Percentiles rank a stretch among this genome's conserved stretches.
Evolutionary conservation across 2,113 vertebrate species (phyloP).

Genomic region (Oophaga pumilio): DNA sequence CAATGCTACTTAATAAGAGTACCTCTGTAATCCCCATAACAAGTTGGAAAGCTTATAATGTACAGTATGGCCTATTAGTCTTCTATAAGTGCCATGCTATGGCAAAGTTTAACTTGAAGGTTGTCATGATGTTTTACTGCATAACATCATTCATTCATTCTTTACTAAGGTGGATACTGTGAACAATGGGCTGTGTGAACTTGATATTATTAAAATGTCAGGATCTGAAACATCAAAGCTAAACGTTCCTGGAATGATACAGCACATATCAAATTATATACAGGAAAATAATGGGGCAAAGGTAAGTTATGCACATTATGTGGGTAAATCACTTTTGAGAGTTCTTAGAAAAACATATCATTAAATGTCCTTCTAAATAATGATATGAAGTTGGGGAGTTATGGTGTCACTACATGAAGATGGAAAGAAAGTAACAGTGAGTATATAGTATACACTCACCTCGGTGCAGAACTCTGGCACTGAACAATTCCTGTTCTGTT

Average conservation of each 20-base stretch:
- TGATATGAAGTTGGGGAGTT: too few species aligned
- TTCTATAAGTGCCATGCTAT: neutral
- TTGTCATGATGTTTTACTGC: neutral
- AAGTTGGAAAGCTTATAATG: neutral
- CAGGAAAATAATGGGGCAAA: neutral
- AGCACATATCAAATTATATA: neutral
- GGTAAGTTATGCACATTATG: neutral
- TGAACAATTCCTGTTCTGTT: too few species aligned
- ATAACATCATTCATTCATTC: neutral
- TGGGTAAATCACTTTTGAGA: too few species aligned
- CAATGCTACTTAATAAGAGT: too few species aligned
- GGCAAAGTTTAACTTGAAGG: neutral
- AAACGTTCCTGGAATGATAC: neutral
- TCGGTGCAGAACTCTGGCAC: too few species aligned
- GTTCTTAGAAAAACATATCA: too few species aligned
- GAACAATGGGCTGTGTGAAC: conserved; percentile 35
- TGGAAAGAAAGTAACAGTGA: too few species aligned
- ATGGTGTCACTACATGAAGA: too few species aligned
- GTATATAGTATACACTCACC: too few species aligned
- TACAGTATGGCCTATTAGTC: neutral
- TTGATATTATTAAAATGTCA: neutral
- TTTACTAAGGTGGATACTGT: conserved; percentile 16
- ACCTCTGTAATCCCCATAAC: too few species aligned
- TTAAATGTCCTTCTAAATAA: too few species aligned
- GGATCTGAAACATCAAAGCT: neutral